These are phyloP conservation scores for Lasius platythorax DNA, from an alignment of 2,888 invertebrate species.

Conservation along the genomic window DNA sequence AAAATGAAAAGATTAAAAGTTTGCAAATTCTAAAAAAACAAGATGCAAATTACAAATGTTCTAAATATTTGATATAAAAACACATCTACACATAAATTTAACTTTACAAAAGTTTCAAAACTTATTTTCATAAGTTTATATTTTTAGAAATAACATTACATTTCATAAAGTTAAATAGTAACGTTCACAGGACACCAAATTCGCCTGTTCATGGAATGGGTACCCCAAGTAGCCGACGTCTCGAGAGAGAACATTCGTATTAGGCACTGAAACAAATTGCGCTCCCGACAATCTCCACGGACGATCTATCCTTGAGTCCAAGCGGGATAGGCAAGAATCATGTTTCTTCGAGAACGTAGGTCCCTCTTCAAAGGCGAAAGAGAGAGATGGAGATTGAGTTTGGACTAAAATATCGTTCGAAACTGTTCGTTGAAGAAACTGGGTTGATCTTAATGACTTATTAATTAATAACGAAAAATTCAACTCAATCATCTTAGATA, in stretches of 20 bases:
- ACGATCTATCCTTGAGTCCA: conserved; percentile 78
- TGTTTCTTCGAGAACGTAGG: conserved; percentile 76
- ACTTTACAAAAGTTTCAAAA: neutral
- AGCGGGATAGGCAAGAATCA: conserved; percentile 78
- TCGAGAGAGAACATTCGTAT: conserved; percentile 78
- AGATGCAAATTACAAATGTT: neutral
- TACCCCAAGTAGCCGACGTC: conserved; percentile 74
- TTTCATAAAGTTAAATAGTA: neutral
- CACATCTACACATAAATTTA: neutral
- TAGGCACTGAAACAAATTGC: conserved; percentile 80
- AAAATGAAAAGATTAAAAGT: neutral
- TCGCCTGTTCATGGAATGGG: conserved; percentile 58
- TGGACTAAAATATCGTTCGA: neutral
- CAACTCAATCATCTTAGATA: neutral
- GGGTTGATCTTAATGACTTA: conserved; percentile 72
- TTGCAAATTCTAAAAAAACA: neutral
- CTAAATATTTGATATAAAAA: neutral
- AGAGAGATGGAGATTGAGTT: neutral
- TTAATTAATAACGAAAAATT: conserved; percentile 69
- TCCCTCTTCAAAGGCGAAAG: conserved; percentile 35
- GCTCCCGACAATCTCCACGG: conserved; percentile 75
- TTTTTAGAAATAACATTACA: neutral
- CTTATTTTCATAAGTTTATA: neutral
- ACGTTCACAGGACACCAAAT: conserved; percentile 14
- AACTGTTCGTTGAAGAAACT: conserved; percentile 54